phyloP scores from a whole-genome alignment of 2,888 invertebrate genomes.

The Orchesella flavescens region DNA sequence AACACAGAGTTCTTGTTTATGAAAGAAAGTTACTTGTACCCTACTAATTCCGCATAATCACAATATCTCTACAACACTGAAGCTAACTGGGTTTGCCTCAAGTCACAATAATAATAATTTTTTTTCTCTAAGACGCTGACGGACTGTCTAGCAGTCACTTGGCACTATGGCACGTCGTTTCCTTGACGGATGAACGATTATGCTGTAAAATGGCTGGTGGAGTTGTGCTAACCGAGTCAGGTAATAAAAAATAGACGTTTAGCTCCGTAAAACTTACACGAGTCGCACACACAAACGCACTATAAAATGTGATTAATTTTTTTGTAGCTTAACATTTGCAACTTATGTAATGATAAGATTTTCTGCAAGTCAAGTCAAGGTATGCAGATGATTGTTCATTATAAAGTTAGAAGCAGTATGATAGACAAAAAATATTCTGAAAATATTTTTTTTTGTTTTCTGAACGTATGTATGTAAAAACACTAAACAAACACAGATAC shows the following conservation, averaged over 20 bases:
- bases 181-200: slow-evolving; percentile 41
- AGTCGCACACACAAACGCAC: background rate
- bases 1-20: background rate
- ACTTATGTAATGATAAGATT: too few relatives aligned
- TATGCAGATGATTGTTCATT: too few relatives aligned
- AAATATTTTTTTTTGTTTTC: background rate
- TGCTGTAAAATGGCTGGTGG: slow-evolving; percentile 32
- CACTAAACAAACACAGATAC: slow-evolving; percentile 1
- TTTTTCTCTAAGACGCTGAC: background rate
- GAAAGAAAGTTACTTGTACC: background rate
- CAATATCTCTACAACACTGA: background rate
- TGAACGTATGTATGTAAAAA: background rate
- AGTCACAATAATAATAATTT: slow-evolving; percentile 12
- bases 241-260: background rate
- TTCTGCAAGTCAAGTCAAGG: too few relatives aligned
- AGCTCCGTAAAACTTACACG: background rate
- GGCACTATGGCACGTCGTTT: slow-evolving; percentile 45
- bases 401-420: too few relatives aligned
- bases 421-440: background rate
- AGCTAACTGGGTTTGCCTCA: slow-evolving; percentile 10
- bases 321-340: too few relatives aligned
- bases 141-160: slow-evolving; percentile 2
- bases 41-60: background rate
- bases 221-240: slow-evolving; percentile 12
- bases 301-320: background rate